These are phyloP conservation scores for Amia ocellicauda DNA, from an alignment of 2,113 vertebrate genomes.

Conservation along the genomic window DNA sequence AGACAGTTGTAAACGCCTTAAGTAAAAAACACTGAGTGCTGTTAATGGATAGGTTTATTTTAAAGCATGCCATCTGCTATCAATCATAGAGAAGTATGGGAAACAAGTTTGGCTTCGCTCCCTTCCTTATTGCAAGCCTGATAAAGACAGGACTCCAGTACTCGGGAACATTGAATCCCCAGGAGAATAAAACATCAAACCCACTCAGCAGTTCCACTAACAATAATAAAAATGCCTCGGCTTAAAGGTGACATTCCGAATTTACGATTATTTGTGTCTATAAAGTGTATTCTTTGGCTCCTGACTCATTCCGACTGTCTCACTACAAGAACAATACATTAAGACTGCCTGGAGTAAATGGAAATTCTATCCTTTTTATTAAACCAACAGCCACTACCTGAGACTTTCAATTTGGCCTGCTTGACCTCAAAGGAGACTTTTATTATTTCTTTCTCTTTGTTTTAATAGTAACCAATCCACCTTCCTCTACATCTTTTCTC, in stretches of 20 bases:
- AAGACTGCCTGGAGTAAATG: slow-evolving; percentile 86
- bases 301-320: slow-evolving; percentile 86
- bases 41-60: slow-evolving; percentile 98
- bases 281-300: slow-evolving; percentile 98
- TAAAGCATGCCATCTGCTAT: slow-evolving; percentile 92
- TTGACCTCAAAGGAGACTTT: slow-evolving; percentile 72
- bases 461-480: slow-evolving; percentile 38
- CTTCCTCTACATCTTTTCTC: slow-evolving; percentile 34
- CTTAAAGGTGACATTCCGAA: slow-evolving; percentile 99
- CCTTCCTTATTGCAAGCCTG: slow-evolving; percentile 71
- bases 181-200: slow-evolving; percentile 94
- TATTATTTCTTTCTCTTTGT: slow-evolving; percentile 50
- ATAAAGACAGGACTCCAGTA: slow-evolving; percentile 80
- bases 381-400: slow-evolving; percentile 87
- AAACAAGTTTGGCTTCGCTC: slow-evolving; percentile 79
- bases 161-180: slow-evolving; percentile 78
- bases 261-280: slow-evolving; percentile 99
- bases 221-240: slow-evolving; percentile 98
- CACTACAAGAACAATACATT: slow-evolving; percentile 90
- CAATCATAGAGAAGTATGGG: slow-evolving; percentile 87
- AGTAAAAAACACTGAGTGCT: slow-evolving; percentile 80
- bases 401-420: slow-evolving; percentile 76
- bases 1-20: slow-evolving; percentile 80
- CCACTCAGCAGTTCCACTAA: slow-evolving; percentile 95
- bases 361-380: slow-evolving; percentile 95